Base-by-base conservation (phyloP, 2,888 invertebrate genomes). In the Panzeria rudis region DNA sequence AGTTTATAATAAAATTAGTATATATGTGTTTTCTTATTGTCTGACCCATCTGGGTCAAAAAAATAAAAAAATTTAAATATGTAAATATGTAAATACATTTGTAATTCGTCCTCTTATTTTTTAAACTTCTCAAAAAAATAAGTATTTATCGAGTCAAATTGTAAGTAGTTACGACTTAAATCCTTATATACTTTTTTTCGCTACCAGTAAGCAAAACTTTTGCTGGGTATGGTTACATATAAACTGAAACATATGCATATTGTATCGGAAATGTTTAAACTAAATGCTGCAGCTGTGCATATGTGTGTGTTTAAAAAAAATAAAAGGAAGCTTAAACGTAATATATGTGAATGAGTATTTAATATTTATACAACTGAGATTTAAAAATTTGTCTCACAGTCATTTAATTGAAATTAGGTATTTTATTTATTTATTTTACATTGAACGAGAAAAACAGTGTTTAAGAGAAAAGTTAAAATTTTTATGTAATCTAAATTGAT, bases 321-420 rank as follows among this genome's bases (percentile, higher is more conserved):
- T 32, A 38, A 78, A 71, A 52, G n/a, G 54, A 44, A 71, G 59
- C 15, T 47, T 44, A 56, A 38, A 8, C 32, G 25, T 82, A 68
- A 59, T 82, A 50, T 61, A 56, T 52, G 32, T 52, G 11, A 2
- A 56, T 29, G 23, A 17, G 23, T 52, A 4, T 20, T 62, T 76
- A 66, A n/a, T 76, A 72, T 62, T 71, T 71, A 35, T 52, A 25
- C 56, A 56, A 59, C 4, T 56, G 62, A 62, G 85, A 78, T 82
- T 82, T 78, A 61, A 66, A 80, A 72, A 80, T 78, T 79, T 75
- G 35, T 77, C 66, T 56, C 69, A 52, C 52, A 61, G n/a, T 72
- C 73, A 85, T 82, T 78, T 78, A 82, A 82, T 85, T 85, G 78
- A 85, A 78, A 82, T 85, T 78, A 73, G 41, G 13, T 68, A 50